phyloP scores from a whole-genome alignment of 2,888 invertebrate species.

The Epinotia demarniana region DNA sequence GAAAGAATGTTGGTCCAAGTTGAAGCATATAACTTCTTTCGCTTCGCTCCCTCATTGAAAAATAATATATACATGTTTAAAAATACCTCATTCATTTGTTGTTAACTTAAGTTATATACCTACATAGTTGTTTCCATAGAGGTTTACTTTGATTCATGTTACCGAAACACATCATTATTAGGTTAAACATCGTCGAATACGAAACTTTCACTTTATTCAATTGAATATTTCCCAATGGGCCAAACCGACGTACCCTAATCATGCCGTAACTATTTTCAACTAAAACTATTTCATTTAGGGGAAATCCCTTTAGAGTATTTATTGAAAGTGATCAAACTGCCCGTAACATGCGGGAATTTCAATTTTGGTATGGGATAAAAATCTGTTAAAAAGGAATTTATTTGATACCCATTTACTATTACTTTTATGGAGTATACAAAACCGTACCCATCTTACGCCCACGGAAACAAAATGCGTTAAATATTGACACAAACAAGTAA shows the following conservation, averaged over 20 bases:
- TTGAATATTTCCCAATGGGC: conserved; percentile 36
- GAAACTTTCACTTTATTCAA: conserved; percentile 39
- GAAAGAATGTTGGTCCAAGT: too few species aligned
- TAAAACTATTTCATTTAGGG: conserved; percentile 42
- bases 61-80: too few species aligned
- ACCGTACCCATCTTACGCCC: neutral
- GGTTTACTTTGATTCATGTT: neutral
- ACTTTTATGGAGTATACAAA: neutral
- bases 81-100: too few species aligned
- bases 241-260: conserved; percentile 40
- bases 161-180: neutral
- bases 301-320: conserved; percentile 38
- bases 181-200: conserved; percentile 19
- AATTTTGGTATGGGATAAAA: conserved; percentile 5
- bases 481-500: too few species aligned
- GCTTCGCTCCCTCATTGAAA: too few species aligned
- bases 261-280: conserved; percentile 42
- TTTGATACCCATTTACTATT: neutral
- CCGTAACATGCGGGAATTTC: conserved; percentile 19
- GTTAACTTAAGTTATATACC: too few species aligned
- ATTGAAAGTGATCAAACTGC: conserved; percentile 36
- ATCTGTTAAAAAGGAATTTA: neutral
- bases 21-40: too few species aligned
- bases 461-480: neutral
- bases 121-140: neutral